Conservation (phyloP, 2,888 invertebrate genomes). For the Eumacrocentrus americanus region DNA sequence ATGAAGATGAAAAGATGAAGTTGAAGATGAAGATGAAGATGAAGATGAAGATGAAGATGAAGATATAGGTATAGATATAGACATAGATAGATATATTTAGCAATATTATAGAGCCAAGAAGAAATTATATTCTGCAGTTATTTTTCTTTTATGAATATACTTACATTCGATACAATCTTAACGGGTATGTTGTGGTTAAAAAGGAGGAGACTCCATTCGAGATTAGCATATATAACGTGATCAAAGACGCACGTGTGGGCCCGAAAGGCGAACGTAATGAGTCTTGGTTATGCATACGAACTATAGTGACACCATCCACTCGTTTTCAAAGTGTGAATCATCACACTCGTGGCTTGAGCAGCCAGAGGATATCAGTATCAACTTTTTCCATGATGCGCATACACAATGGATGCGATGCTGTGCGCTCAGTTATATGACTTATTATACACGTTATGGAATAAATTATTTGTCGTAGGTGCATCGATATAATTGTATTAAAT, state of each 20-base stretch:
- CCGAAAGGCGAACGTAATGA: constrained; percentile 45
- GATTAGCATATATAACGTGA: constrained; percentile 33
- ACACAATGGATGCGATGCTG: no score
- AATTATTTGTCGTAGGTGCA: no score
- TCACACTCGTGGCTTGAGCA: not conserved
- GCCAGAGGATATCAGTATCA: constrained; percentile 4
- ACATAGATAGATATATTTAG: no score
- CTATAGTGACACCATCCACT: constrained; percentile 56
- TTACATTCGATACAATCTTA: constrained; percentile 12
- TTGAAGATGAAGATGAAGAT: no score
- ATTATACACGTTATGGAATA: not conserved
- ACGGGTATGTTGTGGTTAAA: constrained; percentile 9
- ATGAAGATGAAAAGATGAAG: no score
- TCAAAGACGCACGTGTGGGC: constrained; percentile 38
- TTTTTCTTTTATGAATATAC: not conserved
- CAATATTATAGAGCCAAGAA: no score
- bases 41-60: no score
- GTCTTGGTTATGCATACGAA: constrained; percentile 50
- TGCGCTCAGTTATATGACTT: not conserved
- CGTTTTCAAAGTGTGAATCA: constrained; percentile 32
- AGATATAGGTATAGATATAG: no score
- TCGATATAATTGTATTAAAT: not conserved
- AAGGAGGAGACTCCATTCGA: not conserved
- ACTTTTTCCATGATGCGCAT: no score
- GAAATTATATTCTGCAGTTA: no score